Percentiles rank a stretch among this genome's conserved stretches.
Evolutionary conservation across 1,140 invertebrate genomes (phyloP).

Genomic region (Orussus abietinus): DNA sequence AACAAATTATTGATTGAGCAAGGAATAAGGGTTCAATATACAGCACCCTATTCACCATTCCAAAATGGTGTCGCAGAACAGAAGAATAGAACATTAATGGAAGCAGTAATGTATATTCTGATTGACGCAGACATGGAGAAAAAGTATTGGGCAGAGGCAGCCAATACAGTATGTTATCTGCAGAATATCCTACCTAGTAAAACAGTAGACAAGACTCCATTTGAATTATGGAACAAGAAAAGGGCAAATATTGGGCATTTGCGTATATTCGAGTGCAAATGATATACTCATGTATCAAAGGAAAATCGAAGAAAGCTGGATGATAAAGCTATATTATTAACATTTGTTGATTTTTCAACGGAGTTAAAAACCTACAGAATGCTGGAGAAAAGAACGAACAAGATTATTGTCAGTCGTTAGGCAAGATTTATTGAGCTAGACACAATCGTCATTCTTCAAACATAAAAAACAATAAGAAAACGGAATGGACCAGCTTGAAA

Average conservation of each 20-base stretch:
- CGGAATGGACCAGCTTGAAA: background rate
- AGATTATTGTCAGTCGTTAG: constrained; percentile 9
- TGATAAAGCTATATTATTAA: constrained; percentile 13
- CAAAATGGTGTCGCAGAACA: constrained; percentile 8
- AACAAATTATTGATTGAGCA: too few species aligned
- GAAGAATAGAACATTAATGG: constrained; percentile 26
- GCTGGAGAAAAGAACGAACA: constrained; percentile 6
- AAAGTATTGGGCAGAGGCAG: constrained; percentile 46
- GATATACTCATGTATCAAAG: constrained; percentile 26
- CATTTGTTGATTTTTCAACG: constrained; percentile 21
- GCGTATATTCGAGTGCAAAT: constrained; percentile 31
- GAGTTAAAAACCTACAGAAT: constrained; percentile 26
- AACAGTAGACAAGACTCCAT: constrained; percentile 19
- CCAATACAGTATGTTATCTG: constrained; percentile 36
- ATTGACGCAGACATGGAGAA: constrained; percentile 27
- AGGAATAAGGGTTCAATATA: constrained; percentile 3
- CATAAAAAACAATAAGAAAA: background rate
- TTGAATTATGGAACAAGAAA: constrained; percentile 24
- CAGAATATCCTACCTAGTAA: constrained; percentile 30
- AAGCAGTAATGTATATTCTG: constrained; percentile 36
- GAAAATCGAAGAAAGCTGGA: constrained; percentile 23
- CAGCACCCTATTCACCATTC: constrained; percentile 3
- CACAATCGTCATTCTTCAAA: too few species aligned
- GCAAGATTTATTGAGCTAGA: constrained; percentile 2
- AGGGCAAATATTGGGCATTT: constrained; percentile 27